Base-by-base conservation (phyloP, 2,113 vertebrate species). In the Lophura nycthemera region DNA sequence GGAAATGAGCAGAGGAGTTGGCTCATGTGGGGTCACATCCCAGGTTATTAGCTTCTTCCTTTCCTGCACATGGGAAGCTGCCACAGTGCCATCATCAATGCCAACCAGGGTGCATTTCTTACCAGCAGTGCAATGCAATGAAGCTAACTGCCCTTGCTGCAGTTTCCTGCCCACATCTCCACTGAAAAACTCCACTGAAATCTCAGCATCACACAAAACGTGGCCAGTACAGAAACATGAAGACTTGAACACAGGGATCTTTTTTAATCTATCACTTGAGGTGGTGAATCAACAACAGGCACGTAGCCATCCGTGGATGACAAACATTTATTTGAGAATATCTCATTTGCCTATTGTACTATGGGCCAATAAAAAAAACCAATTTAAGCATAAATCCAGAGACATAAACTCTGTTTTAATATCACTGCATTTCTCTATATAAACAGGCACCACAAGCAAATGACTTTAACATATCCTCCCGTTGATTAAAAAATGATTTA, bases 401-500 rank as follows among this genome's bases (percentile, higher is more conserved):
- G 40, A 30, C n/a, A 60, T 59, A 74, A 74, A 89, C 20, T 50
- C 34, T 10, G 45, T 34, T 60, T 76, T 42, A 25, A 77, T 76
- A 25, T 1, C 11, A n/a, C 59, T 59, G 25, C 42, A 8, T 63
- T 82, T 43, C 84, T 78, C 66, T 34, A 6, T 13, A 20, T 30
- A 59, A 76, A 81, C 36, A 72, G 60, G 10, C 54, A 52, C 30
- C 8, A 2, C 56, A 70, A 83, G 67, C 48, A 84, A 75, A 83
- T 43, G 5, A 29, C 72, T 65, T 64, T 11, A 83, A 70, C 56
- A 29, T 43, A 36, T 78, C 56, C 43, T 74, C 56, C 32, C 3
- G 10, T 56, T 78, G 88, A 93, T 88, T 91, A 85, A 77, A 85
- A 85, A 93, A 52, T 73, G 4, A 73, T 92, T 84, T 76, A 63